A percentile compares a stretch with the other conserved stretches of the same genome.
Conservation (phyloP, 2,113 vertebrate species). For the Aspiorhynchus laticeps region DNA sequence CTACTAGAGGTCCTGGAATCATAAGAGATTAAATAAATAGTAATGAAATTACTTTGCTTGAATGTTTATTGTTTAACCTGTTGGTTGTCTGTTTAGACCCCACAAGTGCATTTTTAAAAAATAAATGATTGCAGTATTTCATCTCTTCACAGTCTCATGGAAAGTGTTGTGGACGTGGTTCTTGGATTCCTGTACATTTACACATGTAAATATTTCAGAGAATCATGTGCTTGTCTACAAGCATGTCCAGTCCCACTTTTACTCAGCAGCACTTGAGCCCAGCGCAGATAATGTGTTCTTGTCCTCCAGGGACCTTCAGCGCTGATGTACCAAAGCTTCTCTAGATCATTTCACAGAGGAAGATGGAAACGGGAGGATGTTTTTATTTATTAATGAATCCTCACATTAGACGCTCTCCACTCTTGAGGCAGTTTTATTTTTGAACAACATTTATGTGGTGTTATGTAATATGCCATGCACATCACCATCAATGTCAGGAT, state of each 20-base stretch:
- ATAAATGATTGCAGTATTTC: not conserved
- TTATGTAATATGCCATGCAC: conserved; percentile 38
- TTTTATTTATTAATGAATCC: conserved; percentile 70
- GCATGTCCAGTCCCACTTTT: conserved; percentile 42
- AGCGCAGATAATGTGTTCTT: conserved; percentile 49
- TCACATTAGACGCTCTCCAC: conserved; percentile 59
- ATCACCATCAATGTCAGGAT: conserved; percentile 15
- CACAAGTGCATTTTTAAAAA: not conserved
- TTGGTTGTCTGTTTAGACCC: not conserved
- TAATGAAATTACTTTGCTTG: not conserved
- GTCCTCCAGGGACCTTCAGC: conserved; percentile 55
- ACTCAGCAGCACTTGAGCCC: conserved; percentile 53
- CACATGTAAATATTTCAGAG: conserved; percentile 49
- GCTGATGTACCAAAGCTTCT: conserved; percentile 56
- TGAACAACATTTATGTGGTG: conserved; percentile 19
- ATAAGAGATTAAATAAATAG: not conserved
- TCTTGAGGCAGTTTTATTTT: conserved; percentile 46
- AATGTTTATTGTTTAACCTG: not conserved
- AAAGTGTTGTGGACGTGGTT: not conserved
- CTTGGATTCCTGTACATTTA: conserved; percentile 44
- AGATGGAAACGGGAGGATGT: conserved; percentile 59
- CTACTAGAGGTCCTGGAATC: not conserved
- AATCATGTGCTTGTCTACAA: not conserved
- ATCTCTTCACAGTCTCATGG: not conserved
- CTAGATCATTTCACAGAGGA: conserved; percentile 54